phyloP scores from a whole-genome alignment of 2,888 invertebrate species.

The Geophilus truncorum region DNA sequence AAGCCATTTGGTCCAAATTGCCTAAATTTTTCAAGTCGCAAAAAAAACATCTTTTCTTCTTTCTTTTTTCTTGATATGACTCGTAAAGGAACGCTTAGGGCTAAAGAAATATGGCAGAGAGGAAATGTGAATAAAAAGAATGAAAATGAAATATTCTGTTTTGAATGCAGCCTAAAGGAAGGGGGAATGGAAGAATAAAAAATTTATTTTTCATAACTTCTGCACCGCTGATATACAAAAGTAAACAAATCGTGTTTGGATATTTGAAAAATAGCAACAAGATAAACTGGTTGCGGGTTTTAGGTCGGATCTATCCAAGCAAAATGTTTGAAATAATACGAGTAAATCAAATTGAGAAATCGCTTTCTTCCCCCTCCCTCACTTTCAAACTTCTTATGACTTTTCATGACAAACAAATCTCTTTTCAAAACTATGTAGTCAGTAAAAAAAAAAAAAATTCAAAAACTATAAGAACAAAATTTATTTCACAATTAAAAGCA shows the following conservation, averaged over 20 bases:
- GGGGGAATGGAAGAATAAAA: not conserved
- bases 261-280: not conserved
- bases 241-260: not conserved
- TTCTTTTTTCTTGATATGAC: slow-evolving; percentile 3
- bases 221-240: not conserved
- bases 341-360: slow-evolving; percentile 3
- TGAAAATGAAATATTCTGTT: slow-evolving; percentile 18
- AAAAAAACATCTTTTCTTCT: not conserved
- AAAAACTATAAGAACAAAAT: too few relatives aligned
- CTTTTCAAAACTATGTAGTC: not conserved
- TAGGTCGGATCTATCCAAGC: not conserved
- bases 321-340: not conserved
- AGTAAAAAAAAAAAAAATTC: not conserved
- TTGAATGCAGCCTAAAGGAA: slow-evolving; percentile 11
- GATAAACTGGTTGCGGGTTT: not conserved
- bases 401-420: not conserved
- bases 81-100: slow-evolving; percentile 10
- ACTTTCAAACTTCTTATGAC: not conserved
- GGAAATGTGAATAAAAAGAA: slow-evolving; percentile 18
- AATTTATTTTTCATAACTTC: slow-evolving; percentile 14
- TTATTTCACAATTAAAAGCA: not conserved
- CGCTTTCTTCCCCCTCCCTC: not conserved
- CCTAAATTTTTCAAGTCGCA: slow-evolving; percentile 12
- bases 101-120: slow-evolving; percentile 17
- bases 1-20: slow-evolving; percentile 16